Conservation (phyloP, 2,797 vertebrate genomes). For the Acipenser transmontanus region DNA sequence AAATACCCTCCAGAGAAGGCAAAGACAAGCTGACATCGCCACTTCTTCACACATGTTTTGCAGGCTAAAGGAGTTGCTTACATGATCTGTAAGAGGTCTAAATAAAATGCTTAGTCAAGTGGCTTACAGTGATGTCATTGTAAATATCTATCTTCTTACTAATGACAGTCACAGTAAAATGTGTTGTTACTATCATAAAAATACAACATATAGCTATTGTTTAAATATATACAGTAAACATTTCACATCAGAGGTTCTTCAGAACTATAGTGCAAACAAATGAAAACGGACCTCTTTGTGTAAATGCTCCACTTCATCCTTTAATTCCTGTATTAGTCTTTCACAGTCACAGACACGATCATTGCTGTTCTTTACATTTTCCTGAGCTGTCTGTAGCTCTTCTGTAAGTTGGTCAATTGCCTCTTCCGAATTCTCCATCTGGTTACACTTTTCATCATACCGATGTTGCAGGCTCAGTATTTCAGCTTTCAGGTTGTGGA, state of each 20-base stretch:
- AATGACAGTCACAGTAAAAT: too few species aligned
- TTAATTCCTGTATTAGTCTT: slow-evolving; percentile 32
- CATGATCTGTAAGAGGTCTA: too few species aligned
- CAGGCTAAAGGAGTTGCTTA: too few species aligned
- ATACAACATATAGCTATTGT: too few species aligned
- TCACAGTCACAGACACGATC: slow-evolving; percentile 24
- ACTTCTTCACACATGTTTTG: slow-evolving; percentile 29
- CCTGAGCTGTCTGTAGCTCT: slow-evolving; percentile 46
- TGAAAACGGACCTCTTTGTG: slow-evolving; percentile 36
- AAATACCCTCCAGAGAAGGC: slow-evolving; percentile 58
- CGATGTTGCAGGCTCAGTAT: slow-evolving; percentile 41
- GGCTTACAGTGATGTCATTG: too few species aligned
- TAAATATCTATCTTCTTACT: too few species aligned
- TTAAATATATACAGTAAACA: too few species aligned
- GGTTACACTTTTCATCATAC: slow-evolving; percentile 45
- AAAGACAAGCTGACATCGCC: slow-evolving; percentile 47
- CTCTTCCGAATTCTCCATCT: slow-evolving; percentile 53
- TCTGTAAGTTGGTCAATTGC: slow-evolving; percentile 48
- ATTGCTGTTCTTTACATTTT: slow-evolving; percentile 34
- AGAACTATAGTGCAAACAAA: too few species aligned
- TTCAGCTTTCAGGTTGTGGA: slow-evolving; percentile 36
- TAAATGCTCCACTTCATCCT: slow-evolving; percentile 36
- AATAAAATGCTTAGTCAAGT: too few species aligned
- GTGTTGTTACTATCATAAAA: too few species aligned
- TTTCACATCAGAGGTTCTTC: too few species aligned